A percentile compares a stretch with the other conserved stretches of the same genome.
These are phyloP conservation scores for Lipotes vexillifer DNA, from an alignment of 2,113 vertebrate species.

Conservation along the genomic window DNA sequence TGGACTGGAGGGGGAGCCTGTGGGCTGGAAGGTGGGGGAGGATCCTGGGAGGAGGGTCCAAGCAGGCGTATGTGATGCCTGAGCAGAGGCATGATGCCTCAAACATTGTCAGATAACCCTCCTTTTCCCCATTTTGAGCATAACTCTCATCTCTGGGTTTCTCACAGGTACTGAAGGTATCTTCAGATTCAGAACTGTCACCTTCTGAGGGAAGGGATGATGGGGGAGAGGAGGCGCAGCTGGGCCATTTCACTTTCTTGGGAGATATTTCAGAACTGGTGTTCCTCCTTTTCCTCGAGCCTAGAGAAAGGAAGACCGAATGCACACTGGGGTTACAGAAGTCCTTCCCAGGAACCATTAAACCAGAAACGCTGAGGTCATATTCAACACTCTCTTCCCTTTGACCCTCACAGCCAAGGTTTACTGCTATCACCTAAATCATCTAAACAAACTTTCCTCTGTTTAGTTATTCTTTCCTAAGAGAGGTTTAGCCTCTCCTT, in stretches of 20 bases:
- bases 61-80: no score
- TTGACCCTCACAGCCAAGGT: not conserved
- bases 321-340: not conserved
- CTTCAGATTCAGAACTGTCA: not conserved
- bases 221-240: not conserved
- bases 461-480: not conserved
- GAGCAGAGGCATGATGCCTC: not conserved
- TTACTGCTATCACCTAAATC: not conserved
- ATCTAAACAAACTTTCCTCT: not conserved
- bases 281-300: not conserved
- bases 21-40: not conserved
- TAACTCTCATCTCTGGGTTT: conserved; percentile 24
- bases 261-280: not conserved
- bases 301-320: not conserved
- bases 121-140: fast-evolving
- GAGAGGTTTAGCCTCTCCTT: not conserved
- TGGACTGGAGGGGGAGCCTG: not conserved
- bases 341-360: not conserved
- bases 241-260: conserved; percentile 59
- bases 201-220: not conserved
- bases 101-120: not conserved
- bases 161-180: not conserved
- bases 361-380: not conserved
- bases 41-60: not conserved
- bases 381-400: not conserved